Conservation (phyloP, 2,113 vertebrate genomes). For the Furnarius figulus region DNA sequence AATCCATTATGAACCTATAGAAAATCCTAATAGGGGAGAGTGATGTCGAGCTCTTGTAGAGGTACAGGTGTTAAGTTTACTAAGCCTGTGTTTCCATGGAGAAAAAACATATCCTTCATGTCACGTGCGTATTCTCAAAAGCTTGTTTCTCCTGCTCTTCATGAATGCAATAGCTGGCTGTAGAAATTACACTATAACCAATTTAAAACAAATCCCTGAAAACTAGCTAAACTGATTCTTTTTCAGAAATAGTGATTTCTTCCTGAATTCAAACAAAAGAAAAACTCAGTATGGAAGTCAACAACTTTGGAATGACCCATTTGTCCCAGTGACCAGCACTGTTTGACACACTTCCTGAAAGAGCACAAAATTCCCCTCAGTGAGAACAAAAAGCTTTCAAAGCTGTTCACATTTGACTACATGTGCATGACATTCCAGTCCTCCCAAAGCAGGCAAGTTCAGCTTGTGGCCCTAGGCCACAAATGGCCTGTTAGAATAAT, state of each 20-base stretch:
- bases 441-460: background rate
- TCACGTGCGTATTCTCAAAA: background rate
- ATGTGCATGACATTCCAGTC: background rate
- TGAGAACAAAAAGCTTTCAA: background rate
- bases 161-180: background rate
- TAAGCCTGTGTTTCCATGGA: background rate
- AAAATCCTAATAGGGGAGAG: background rate
- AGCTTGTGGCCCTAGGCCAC: background rate
- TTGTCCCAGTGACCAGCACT: background rate
- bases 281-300: background rate
- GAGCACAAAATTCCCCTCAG: background rate
- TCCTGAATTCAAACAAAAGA: background rate
- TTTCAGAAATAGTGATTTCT: background rate
- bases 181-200: background rate
- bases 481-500: background rate
- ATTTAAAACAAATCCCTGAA: background rate
- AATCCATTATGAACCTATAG: background rate
- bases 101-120: background rate
- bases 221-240: background rate
- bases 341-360: background rate
- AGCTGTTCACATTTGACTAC: background rate
- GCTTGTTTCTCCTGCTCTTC: background rate
- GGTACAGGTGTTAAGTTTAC: background rate
- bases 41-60: fast-evolving
- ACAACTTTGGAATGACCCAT: background rate